These are phyloP conservation scores for Epinotia ramella DNA, from an alignment of 2,888 invertebrate genomes.

Conservation along the genomic window DNA sequence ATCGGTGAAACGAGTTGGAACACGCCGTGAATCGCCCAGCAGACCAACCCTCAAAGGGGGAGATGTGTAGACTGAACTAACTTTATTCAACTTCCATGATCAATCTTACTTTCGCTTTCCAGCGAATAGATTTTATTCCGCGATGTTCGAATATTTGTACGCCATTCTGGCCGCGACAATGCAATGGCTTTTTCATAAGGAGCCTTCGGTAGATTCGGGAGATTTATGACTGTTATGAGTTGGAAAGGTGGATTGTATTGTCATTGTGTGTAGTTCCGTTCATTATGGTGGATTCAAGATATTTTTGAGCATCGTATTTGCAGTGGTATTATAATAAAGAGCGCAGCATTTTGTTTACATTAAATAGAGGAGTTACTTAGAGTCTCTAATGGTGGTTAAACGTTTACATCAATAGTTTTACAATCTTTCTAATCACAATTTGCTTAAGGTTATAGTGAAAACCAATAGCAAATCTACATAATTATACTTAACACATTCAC, in stretches of 20 bases:
- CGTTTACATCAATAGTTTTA: neutral
- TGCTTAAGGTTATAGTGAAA: neutral
- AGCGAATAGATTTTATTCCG: slow-evolving; percentile 71
- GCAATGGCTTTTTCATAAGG: slow-evolving; percentile 46
- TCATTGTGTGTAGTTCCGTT: slow-evolving; percentile 27
- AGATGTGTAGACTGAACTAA: slow-evolving; percentile 55
- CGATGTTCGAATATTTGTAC: slow-evolving; percentile 45
- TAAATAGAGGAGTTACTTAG: neutral
- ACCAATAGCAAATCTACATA: neutral
- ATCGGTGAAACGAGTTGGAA: neutral
- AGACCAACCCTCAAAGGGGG: slow-evolving; percentile 46
- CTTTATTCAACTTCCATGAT: slow-evolving; percentile 72
- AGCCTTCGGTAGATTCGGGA: slow-evolving; percentile 18
- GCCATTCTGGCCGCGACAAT: slow-evolving; percentile 41
- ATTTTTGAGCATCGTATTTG: slow-evolving; percentile 1
- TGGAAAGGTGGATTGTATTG: slow-evolving; percentile 30
- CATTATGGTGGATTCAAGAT: neutral
- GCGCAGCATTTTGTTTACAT: neutral
- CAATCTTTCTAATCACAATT: neutral
- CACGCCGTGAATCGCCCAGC: neutral
- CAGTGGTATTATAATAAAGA: neutral
- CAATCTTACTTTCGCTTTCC: slow-evolving; percentile 78
- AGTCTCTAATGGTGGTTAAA: neutral
- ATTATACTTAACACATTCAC: too few species aligned
- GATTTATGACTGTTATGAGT: slow-evolving; percentile 43